Evolutionary conservation across 1,140 invertebrate genomes (phyloP).

Genomic region (Halictus rubicundus): DNA sequence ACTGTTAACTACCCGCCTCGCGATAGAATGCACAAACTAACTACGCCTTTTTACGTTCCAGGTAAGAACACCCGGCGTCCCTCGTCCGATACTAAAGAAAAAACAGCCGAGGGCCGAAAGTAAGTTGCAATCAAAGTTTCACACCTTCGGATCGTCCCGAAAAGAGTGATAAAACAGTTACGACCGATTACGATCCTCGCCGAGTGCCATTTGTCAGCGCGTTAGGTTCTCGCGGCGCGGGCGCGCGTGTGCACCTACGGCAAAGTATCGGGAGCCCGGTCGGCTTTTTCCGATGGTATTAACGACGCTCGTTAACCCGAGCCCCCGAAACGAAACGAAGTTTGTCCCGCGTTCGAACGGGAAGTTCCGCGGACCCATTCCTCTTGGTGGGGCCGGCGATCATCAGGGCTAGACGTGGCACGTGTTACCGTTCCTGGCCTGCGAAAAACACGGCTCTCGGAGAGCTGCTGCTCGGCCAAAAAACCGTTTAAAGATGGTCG

Average conservation of each 20-base stretch:
- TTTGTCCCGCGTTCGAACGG: background rate
- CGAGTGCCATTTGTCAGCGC: no score
- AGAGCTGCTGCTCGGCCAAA: background rate
- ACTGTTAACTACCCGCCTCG: no score
- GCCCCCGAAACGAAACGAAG: background rate
- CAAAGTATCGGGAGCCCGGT: background rate
- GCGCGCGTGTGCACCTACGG: background rate
- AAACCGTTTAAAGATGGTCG: constrained; percentile 5
- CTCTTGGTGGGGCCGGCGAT: background rate
- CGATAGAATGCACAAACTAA: no score
- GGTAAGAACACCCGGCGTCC: background rate
- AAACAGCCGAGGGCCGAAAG: background rate
- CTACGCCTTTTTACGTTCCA: background rate
- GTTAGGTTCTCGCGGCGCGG: background rate
- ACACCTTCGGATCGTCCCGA: no score
- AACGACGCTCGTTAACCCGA: background rate
- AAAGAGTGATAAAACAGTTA: no score
- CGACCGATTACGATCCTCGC: no score
- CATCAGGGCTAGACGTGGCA: background rate
- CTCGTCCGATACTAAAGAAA: no score
- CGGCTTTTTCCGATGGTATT: background rate
- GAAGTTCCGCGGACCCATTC: background rate
- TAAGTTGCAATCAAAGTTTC: background rate
- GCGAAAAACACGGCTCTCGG: background rate
- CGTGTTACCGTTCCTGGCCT: background rate